Base-by-base conservation (phyloP, 2,888 invertebrate genomes). In the Phortica okadai region DNA sequence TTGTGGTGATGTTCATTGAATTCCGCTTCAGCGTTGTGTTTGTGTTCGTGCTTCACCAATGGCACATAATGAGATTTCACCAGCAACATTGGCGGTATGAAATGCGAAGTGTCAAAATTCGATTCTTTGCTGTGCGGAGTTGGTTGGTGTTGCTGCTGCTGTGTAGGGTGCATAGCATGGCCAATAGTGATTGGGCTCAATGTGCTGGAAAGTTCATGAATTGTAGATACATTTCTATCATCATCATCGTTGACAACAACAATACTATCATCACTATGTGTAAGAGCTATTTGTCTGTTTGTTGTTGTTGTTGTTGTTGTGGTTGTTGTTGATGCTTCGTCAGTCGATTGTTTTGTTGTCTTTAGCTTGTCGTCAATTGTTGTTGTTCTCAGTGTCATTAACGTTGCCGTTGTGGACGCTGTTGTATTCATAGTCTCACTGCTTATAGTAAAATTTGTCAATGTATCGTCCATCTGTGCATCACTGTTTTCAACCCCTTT, bases 11-110 rank as follows among this genome's bases (percentile, higher is more conserved):
- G 84, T 6, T 84, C 83, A 1, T 59, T 73, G 44, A 45, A 45
- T 45, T 83, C 84, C 0, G 16, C 78, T n/a, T 76, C 73, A 1
- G 21, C 21, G 21, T 21, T 21, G 21, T 21, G 21, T 21, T 21
- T 21, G 7, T 74, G 73, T 0, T 78, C 84, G 64, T 90, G 89
- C 77, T 89, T 90, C n/a, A 83, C 74, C 8, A 90, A 88, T 50
- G 91, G 90, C 74, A 91, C 89, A 80, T 92, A 92, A 83, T 92
- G 91, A 3, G 91, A 90, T 80, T 92, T 92, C 2, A 92, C 91
- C 80, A 92, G 80, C 75, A 92, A 74, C 92, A 92, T 92, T 62
- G 92, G 92, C 16, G 92, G 92, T 78, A 92, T 91, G 69, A 92
- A 92, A 80, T 91, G 92, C 11, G 90, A 89, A 76, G 89, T 91